Base-by-base conservation (phyloP, 2,797 vertebrate genomes). In the Melanotaenia boesemani region DNA sequence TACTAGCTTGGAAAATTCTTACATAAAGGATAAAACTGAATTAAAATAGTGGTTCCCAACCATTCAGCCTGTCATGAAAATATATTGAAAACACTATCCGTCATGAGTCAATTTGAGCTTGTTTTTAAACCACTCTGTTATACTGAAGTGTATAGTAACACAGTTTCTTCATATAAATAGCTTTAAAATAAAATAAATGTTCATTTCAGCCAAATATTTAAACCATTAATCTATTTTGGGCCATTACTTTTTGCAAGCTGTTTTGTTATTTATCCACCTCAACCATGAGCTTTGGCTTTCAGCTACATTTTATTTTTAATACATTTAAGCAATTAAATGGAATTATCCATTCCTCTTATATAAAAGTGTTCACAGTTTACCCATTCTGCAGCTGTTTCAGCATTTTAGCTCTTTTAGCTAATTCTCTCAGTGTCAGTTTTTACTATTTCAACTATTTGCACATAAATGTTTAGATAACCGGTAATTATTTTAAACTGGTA, bases 41-140 rank as follows among this genome's bases (percentile, higher is more conserved):
- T 71, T 60, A 63, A 46, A 77, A n/a, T 46, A 73, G 67, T 46
- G 63, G 32, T 71, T 80, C 70, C 71, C 71, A 82, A 80, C 67
- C 1, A 32, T 69, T 48, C 12, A 18, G 32, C 18, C 36, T 12
- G 6, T 50, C 16, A 13, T 4, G 18, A 11, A 30, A 13, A 46
- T 18, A 32, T 26, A 12, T 26, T n/a, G 1, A 44, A 3, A 26
- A 41, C 5, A 5, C 32, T n/a, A 4, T 36, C 7, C 3, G 16
- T 22, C 4, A 46, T 16, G 54, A 30, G 2, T 44, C 0, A 32
- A 5, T 50, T 67, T 15, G 41, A 65, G n/a, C 18, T 37, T 13
- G 7, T 22, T 18, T 34, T 46, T 39, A 28, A 46, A 28, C 1
- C 39, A 57, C 16, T 59, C 44, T 28, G 6, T 5, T 28, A 44